Evolutionary conservation across 1,140 invertebrate genomes (phyloP).

Genomic region (Epicauta chinensis): DNA sequence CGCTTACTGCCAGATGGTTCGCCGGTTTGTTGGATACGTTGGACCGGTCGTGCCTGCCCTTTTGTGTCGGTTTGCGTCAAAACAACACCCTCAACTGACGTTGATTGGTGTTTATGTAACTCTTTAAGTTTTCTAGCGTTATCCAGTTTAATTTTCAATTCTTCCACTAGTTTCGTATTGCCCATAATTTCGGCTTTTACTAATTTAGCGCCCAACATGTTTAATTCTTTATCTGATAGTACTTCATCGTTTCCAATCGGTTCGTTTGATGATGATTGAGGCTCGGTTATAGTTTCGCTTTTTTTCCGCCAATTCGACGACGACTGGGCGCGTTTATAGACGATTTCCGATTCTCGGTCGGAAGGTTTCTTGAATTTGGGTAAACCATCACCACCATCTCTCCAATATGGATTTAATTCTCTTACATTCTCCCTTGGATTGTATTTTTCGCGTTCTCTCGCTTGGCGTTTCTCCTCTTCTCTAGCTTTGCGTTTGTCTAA

Average conservation of each 20-base stretch:
- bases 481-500: slow-evolving; percentile 37
- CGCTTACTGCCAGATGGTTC: slow-evolving; percentile 38
- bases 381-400: slow-evolving; percentile 76
- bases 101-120: slow-evolving; percentile 22
- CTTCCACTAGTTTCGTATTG: slow-evolving; percentile 57
- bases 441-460: slow-evolving; percentile 47
- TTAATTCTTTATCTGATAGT: slow-evolving; percentile 71
- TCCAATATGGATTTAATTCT: slow-evolving; percentile 93
- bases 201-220: slow-evolving; percentile 79
- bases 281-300: neutral
- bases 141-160: slow-evolving; percentile 71
- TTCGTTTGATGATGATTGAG: slow-evolving; percentile 1
- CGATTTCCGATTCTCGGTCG: slow-evolving; percentile 21
- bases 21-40: slow-evolving; percentile 36
- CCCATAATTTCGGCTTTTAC: slow-evolving; percentile 89
- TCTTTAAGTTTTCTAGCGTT: slow-evolving; percentile 53
- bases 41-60: slow-evolving; percentile 57
- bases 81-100: slow-evolving; percentile 58
- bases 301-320: slow-evolving; percentile 30
- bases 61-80: slow-evolving; percentile 63
- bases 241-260: slow-evolving; percentile 4
- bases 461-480: slow-evolving; percentile 26
- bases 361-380: slow-evolving; percentile 54
- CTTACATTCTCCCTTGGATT: slow-evolving; percentile 64
- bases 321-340: slow-evolving; percentile 24